Evolutionary conservation across 2,797 vertebrate species (phyloP), one percentile per base, ranked within the genome.

Genomic region (Huso huso): DNA sequence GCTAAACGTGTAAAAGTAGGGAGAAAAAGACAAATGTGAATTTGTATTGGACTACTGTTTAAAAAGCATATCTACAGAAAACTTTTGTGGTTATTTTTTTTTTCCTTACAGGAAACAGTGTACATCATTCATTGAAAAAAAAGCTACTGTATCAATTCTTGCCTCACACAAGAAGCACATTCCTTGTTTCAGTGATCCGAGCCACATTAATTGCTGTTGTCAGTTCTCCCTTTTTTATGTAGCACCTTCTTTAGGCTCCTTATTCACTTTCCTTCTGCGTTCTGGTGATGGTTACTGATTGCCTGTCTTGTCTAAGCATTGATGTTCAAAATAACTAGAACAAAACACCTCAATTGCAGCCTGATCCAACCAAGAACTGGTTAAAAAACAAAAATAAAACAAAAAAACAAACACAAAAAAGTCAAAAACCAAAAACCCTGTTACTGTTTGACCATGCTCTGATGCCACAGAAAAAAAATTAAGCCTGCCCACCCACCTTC

Each of bases 241-340:
- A 87, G 85, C 74, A 76, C 78, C 76, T 80, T 81, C 85, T 78
- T 81, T 87, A 85, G 84, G 82, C 74, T 76, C 80, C 82, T 82
- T 84, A 77, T 82, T 60, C 72, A 72, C 68, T 82, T 84, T 83
- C 76, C 82, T 80, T 83, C 82, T 83, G 80, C 83, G 90, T 87
- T 89, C 93, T 96, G 93, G 94, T 94, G 94, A 95, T 92, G 93
- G 93, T 90, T 91, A 91, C 94, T 97, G 95, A 95, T 96, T 97
- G 96, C 96, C 94, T 98, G 95, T 96, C 92, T 97, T 97, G 95
- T 97, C 95, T 93, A 87, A 92, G 88, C 89, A 90, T 90, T 88
- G 86, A 83, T 79, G 82, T 83, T 82, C 78, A 82, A 74, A 64
- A 72, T 71, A 76, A 76, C 82, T 86, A 82, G 89, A 90, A 84